A percentile compares a stretch with the other conserved stretches of the same genome.
phyloP scores from a whole-genome alignment of 2,888 invertebrate genomes.

The Hydraecia micacea region DNA sequence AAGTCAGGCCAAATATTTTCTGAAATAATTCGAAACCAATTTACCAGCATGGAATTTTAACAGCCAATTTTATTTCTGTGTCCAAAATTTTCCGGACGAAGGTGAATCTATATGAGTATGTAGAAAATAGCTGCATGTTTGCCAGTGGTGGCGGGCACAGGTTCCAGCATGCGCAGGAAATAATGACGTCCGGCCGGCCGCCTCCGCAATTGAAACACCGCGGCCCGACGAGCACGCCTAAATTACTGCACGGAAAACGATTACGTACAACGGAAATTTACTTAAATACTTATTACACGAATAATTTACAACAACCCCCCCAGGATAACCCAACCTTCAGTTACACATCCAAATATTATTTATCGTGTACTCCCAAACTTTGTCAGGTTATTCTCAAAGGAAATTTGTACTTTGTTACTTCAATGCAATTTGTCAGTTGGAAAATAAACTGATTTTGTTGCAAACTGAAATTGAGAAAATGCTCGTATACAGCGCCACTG shows the following conservation, averaged over 20 bases:
- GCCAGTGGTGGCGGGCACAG: constrained; percentile 40
- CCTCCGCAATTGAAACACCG: constrained; percentile 81
- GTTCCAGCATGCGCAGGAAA: constrained; percentile 78
- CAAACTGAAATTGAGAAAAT: constrained; percentile 88
- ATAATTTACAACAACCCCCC: constrained; percentile 62
- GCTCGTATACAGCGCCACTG: constrained; percentile 77
- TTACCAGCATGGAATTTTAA: background rate
- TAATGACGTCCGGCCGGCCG: constrained; percentile 82
- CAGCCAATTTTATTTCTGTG: background rate
- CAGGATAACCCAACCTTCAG: constrained; percentile 19
- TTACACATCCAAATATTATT: constrained; percentile 64
- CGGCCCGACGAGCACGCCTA: constrained; percentile 73
- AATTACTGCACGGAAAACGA: constrained; percentile 82
- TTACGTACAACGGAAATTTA: constrained; percentile 78
- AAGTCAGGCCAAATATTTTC: background rate
- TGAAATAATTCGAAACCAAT: background rate
- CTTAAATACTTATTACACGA: constrained; percentile 75
- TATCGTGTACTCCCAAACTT: constrained; percentile 76
- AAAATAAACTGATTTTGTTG: constrained; percentile 89
- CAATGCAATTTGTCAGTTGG: constrained; percentile 86
- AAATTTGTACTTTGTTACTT: constrained; percentile 85
- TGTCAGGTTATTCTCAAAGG: constrained; percentile 82
- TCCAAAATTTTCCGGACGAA: too few relatives aligned
- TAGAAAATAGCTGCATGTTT: constrained; percentile 53
- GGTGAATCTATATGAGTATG: background rate